Evolutionary conservation across 1,140 invertebrate genomes (phyloP).

Genomic region (Drosophila pruinosa): DNA sequence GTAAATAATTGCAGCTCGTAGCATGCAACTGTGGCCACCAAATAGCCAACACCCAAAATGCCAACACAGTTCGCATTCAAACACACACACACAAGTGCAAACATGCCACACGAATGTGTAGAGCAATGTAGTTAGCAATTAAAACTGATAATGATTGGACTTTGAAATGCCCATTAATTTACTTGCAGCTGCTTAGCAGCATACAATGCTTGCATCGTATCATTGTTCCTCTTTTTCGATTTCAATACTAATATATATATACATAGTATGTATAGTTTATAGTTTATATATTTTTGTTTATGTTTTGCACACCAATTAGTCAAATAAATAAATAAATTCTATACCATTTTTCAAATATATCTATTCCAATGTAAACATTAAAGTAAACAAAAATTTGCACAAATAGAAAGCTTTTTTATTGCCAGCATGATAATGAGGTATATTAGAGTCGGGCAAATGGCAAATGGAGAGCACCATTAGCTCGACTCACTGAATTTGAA

Average conservation of each 20-base stretch:
- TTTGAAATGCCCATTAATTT: constrained; percentile 2
- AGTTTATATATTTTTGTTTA: too few species aligned
- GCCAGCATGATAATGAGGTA: neutral
- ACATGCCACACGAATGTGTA: neutral
- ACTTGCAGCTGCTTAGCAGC: neutral
- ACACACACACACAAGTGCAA: neutral
- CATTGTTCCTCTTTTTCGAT: too few species aligned
- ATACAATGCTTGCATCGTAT: too few species aligned
- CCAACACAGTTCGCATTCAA: neutral
- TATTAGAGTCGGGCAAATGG: neutral
- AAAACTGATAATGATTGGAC: neutral
- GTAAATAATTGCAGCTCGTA: constrained; percentile 59
- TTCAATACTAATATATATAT: too few species aligned
- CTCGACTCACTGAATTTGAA: constrained; percentile 45
- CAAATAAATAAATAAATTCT: too few species aligned
- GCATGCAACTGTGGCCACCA: constrained; percentile 24
- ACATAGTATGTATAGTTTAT: too few species aligned
- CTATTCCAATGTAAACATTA: too few species aligned
- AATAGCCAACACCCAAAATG: constrained; percentile 11
- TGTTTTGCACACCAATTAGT: too few species aligned
- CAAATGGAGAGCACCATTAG: constrained; percentile 17
- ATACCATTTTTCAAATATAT: too few species aligned
- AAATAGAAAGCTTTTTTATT: neutral
- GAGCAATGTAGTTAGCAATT: neutral
- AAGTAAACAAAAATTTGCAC: too few species aligned